phyloP scores from a whole-genome alignment of 2,888 invertebrate species.

The Exocentrus adspersus region DNA sequence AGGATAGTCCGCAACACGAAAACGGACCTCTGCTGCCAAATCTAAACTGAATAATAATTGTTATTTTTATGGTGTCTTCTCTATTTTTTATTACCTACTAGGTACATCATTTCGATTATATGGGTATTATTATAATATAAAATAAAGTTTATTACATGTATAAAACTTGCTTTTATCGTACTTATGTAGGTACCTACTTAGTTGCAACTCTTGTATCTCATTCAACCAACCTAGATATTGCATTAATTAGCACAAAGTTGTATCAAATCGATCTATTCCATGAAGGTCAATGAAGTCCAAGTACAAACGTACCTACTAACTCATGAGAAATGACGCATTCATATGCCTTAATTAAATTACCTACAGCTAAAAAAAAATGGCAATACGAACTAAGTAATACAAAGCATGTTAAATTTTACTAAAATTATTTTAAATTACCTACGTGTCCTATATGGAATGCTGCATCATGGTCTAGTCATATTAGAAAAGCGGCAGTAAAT shows the following conservation, averaged over 20 bases:
- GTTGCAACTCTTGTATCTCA: no score
- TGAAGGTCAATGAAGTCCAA: constrained; percentile 26
- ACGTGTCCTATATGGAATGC: not conserved
- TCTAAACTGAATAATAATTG: constrained; percentile 42
- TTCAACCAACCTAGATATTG: no score
- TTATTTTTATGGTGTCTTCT: not conserved
- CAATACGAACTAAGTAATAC: constrained; percentile 5
- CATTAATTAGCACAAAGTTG: no score
- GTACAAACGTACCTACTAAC: constrained; percentile 17
- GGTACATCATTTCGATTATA: no score
- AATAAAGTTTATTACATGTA: no score
- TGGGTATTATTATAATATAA: no score
- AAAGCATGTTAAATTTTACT: not conserved
- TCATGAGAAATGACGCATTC: not conserved
- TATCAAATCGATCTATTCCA: constrained; percentile 3
- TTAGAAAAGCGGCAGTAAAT: constrained; percentile 15
- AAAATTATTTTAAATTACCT: constrained; percentile 2
- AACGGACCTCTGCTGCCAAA: constrained; percentile 46
- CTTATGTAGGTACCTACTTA: no score
- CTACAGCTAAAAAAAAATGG: constrained; percentile 18
- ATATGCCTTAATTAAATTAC: constrained; percentile 20
- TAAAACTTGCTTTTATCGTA: no score
- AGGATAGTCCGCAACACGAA: constrained; percentile 46
- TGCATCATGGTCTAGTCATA: not conserved
- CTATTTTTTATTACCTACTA: no score